Evolutionary conservation across 23 tunicate species (phyloP).

Genomic region (Oikopleura albicans): DNA sequence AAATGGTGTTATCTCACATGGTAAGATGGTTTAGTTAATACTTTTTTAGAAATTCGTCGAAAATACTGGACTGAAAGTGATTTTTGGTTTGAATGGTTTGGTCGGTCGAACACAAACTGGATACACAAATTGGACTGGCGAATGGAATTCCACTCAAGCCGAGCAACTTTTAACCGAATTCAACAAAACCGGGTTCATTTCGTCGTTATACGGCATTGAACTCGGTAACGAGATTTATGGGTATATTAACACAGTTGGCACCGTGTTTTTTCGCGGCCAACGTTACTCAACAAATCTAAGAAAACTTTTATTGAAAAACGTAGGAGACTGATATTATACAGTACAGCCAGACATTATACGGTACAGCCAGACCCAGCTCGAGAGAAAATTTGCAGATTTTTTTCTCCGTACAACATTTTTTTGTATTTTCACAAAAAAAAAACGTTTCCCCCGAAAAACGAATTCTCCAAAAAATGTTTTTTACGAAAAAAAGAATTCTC

Average conservation of each 20-base stretch:
- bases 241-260: background rate
- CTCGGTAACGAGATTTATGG: slow-evolving; percentile 12
- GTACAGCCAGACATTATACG: no score
- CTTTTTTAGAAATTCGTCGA: background rate
- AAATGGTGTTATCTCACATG: no score
- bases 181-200: background rate
- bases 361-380: background rate
- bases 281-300: no score
- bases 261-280: background rate
- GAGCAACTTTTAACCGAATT: background rate
- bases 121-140: background rate
- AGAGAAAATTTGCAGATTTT: no score
- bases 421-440: no score
- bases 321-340: no score
- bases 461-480: no score
- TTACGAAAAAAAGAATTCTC: no score
- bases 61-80: background rate
- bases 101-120: background rate
- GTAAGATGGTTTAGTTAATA: background rate
- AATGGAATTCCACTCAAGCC: background rate
- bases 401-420: no score
- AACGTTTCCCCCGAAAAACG: no score
- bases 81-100: background rate
- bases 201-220: background rate
- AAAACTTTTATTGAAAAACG: no score